Percentiles rank a stretch among this genome's conserved stretches.
Evolutionary conservation across 2,888 invertebrate genomes (phyloP).

Genomic region (Drosophila quinaria): DNA sequence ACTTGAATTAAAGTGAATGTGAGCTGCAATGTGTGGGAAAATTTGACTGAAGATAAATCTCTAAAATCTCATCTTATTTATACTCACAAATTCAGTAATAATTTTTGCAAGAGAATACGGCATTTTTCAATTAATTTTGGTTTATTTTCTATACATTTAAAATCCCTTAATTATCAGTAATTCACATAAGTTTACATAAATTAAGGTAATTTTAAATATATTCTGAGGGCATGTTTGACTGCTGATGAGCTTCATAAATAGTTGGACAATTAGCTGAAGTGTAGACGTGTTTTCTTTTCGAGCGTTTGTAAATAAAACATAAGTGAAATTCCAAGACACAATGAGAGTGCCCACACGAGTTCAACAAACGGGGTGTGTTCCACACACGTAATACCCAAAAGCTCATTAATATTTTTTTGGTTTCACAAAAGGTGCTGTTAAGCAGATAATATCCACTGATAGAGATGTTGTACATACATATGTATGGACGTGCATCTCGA

Average conservation of each 20-base stretch:
- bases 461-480: slow-evolving; percentile 5
- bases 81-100: background rate
- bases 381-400: slow-evolving; percentile 28
- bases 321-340: slow-evolving; percentile 34
- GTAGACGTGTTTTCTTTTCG: slow-evolving; percentile 4
- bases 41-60: background rate
- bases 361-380: slow-evolving; percentile 61
- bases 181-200: background rate
- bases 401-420: slow-evolving; percentile 34
- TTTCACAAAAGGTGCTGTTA: slow-evolving; percentile 14
- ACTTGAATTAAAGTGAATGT: slow-evolving; percentile 17
- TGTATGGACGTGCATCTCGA: background rate
- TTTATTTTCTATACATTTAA: background rate
- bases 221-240: background rate
- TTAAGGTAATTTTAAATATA: background rate
- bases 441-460: slow-evolving; percentile 9
- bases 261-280: slow-evolving; percentile 5
- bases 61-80: background rate
- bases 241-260: background rate
- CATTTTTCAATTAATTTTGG: background rate
- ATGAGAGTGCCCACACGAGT: slow-evolving; percentile 27
- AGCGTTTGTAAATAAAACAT: slow-evolving; percentile 11
- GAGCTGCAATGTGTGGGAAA: slow-evolving; percentile 48
- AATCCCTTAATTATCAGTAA: background rate
- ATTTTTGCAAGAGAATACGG: too few species aligned